Conservation (phyloP, 2,113 vertebrate genomes). For the Pagrus major region DNA sequence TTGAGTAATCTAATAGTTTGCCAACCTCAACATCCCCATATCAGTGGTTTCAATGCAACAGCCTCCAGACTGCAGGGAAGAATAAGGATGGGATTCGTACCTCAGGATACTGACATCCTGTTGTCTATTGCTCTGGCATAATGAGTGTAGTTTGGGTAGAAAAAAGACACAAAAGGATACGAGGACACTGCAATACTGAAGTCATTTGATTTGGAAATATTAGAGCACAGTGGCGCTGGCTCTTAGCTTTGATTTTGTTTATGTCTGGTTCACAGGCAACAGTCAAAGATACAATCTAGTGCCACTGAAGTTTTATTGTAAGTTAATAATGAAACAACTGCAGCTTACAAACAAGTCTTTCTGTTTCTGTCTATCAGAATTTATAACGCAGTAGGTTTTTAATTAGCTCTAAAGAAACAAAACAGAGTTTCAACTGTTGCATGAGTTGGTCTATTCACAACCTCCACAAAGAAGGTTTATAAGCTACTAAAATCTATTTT, state of each 20-base stretch:
- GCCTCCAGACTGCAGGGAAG: conserved; percentile 10
- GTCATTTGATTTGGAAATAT: conserved; percentile 3
- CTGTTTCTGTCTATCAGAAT: conserved; percentile 1
- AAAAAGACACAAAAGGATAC: conserved; percentile 2
- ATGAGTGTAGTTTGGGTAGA: neutral
- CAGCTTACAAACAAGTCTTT: neutral
- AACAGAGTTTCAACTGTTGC: neutral
- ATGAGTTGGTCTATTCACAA: neutral
- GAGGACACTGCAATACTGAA: neutral
- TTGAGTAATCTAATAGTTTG: conserved; percentile 7
- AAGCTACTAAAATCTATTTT: neutral
- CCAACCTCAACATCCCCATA: conserved; percentile 24
- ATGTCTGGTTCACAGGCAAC: neutral
- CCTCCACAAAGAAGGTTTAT: neutral
- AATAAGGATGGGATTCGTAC: conserved; percentile 30
- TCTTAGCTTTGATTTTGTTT: neutral
- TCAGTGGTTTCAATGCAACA: conserved; percentile 26
- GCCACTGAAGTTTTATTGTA: neutral
- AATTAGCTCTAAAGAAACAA: neutral
- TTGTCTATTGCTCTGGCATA: conserved; percentile 14
- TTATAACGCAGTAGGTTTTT: neutral
- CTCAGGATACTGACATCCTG: conserved; percentile 7
- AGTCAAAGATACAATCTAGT: neutral
- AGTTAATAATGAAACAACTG: conserved; percentile 5
- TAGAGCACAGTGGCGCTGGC: neutral